phyloP scores from a whole-genome alignment of 2,888 invertebrate species.

The Pseudanteris insignis region DNA sequence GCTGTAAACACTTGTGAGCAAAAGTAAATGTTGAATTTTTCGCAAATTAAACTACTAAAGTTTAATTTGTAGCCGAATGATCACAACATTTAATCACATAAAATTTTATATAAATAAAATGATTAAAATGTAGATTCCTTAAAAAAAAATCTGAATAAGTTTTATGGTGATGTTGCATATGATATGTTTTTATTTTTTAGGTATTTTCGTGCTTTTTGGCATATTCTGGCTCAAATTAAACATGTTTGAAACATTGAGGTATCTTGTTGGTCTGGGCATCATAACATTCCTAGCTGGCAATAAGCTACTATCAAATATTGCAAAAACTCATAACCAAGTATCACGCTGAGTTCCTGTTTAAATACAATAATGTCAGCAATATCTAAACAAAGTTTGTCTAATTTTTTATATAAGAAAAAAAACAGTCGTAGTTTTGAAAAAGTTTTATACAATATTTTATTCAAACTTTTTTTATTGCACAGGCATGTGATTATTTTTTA shows the following conservation, averaged over 20 bases:
- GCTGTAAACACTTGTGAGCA: conserved; percentile 58
- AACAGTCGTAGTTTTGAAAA: too few species aligned
- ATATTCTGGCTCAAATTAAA: conserved; percentile 92
- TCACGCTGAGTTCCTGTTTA: conserved; percentile 43
- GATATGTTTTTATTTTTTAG: conserved; percentile 65
- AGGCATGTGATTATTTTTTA: too few species aligned
- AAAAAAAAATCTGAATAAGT: too few species aligned
- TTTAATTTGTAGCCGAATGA: conserved; percentile 60
- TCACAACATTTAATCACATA: conserved; percentile 57
- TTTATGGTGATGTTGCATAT: too few species aligned
- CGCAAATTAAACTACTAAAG: conserved; percentile 52
- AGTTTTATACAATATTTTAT: conserved; percentile 8
- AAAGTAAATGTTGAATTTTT: conserved; percentile 59
- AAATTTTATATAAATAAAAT: conserved; percentile 1
- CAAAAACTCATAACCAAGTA: conserved; percentile 64
- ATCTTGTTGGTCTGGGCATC: conserved; percentile 83
- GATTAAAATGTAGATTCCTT: background rate
- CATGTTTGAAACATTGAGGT: conserved; percentile 96
- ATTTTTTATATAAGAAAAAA: conserved; percentile 9
- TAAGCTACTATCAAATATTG: conserved; percentile 85
- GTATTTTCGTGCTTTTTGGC: conserved; percentile 86
- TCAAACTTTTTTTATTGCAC: conserved; percentile 24
- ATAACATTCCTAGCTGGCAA: conserved; percentile 95
- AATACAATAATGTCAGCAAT: conserved; percentile 13
- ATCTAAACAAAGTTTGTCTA: conserved; percentile 3